Conservation (phyloP, 2,888 invertebrate species). For the Anthophora plumipes region DNA sequence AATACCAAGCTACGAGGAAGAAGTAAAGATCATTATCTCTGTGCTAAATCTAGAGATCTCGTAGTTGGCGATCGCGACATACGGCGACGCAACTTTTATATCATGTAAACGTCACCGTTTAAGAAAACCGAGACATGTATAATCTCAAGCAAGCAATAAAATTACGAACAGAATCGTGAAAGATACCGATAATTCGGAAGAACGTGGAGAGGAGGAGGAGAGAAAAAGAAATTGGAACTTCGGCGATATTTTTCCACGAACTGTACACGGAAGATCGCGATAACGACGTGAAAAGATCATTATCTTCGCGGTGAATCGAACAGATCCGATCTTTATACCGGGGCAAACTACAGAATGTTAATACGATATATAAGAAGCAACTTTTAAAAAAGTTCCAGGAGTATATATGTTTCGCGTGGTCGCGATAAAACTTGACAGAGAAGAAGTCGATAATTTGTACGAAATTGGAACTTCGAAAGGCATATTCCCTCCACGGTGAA, state of each 20-base stretch:
- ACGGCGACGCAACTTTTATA: neutral
- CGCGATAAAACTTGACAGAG: neutral
- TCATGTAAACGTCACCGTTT: constrained; percentile 1
- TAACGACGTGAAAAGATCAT: neutral
- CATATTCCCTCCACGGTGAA: constrained; percentile 5
- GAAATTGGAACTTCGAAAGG: constrained; percentile 11
- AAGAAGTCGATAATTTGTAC: neutral
- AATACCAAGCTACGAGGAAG: neutral
- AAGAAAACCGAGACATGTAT: neutral
- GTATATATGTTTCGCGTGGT: neutral
- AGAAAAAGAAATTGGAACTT: constrained; percentile 2
- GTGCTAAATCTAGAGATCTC: constrained; percentile 42
- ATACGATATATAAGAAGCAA: neutral
- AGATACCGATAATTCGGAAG: constrained; percentile 10
- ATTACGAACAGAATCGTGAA: neutral
- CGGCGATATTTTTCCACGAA: neutral
- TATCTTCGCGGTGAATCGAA: neutral
- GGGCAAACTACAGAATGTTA: neutral
- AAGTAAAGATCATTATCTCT: constrained; percentile 5
- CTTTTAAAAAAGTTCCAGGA: neutral
- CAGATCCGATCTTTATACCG: neutral
- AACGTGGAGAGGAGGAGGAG: too few relatives aligned
- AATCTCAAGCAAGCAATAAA: neutral
- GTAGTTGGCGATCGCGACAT: neutral
- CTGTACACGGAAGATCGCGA: neutral